Evolutionary conservation across 2,888 invertebrate genomes (phyloP), one percentile per base, ranked within the genome.

Genomic region (Perithous albicinctus): DNA sequence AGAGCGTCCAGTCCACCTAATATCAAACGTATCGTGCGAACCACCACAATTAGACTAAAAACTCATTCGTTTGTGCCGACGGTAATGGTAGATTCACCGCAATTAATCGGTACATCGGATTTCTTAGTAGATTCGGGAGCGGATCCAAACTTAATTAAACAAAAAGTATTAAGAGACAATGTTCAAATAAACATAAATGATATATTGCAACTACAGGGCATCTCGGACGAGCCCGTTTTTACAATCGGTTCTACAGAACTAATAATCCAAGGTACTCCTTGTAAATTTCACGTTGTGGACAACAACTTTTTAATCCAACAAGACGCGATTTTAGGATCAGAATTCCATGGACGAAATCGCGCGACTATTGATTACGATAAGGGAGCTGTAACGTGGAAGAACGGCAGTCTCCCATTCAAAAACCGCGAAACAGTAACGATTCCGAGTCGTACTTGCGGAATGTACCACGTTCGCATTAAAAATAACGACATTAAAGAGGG

Each of bases 101-200:
- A 78, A 26, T 18, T 73, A 38, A 32, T 18, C 1, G n/a, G 12
- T n/a, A 48, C 35, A 18, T 18, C 72, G 20, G 72, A 78, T 7
- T n/a, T 72, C n/a, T 26, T 78, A 3, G 78, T 72, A 35, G 78
- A 72, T 59, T 72, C 78, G 3, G 72, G 72, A 7, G 56, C 72
- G n/a, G 56, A 78, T 5, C 54, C 70, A 0, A 78, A 78, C 26
- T 23, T 78, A 10, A 77, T 77, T 7, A 77, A 77, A 38, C 6
- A n/a, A 0, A 7, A 54, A 7, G 51, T 51, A 0, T 18, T 70
- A 46, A 32, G 64, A 0, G 3, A 7, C 5, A 43, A n/a, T 6
- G 26, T 41, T 2, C 3, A 5, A 35, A 43, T 70, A 10, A 18
- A 78, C 23, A 18, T 18, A 15, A 56, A 43, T n/a, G 54, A 78